phyloP scores from a whole-genome alignment of 2,888 invertebrate genomes.

The Drosophila barbarae region DNA sequence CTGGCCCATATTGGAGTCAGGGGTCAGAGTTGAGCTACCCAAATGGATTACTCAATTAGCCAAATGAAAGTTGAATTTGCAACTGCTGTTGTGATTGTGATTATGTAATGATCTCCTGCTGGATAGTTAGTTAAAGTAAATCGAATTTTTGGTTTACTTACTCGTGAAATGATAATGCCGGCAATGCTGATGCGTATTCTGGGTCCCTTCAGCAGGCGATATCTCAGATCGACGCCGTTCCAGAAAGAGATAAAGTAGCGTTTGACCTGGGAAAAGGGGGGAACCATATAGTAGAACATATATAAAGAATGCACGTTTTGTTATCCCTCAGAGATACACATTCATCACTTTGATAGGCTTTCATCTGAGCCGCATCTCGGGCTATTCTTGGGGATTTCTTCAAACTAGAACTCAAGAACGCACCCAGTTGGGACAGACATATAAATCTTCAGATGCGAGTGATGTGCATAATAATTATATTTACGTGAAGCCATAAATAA shows the following conservation, averaged over 20 bases:
- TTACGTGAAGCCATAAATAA: constrained; percentile 3
- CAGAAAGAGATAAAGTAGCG: constrained; percentile 96
- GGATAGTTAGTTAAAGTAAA: not conserved
- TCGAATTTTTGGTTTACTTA: constrained; percentile 81
- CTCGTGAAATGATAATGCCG: constrained; percentile 96
- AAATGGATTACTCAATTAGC: constrained; percentile 64
- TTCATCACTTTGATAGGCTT: constrained; percentile 42
- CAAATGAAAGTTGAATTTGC: constrained; percentile 42
- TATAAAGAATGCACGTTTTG: not conserved
- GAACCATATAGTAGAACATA: not conserved
- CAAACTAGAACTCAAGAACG: constrained; percentile 41
- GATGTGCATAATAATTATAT: constrained; percentile 52
- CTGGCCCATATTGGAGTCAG: constrained; percentile 36
- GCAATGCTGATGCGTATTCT: constrained; percentile 96
- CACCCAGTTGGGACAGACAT: constrained; percentile 43
- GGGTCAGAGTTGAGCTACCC: constrained; percentile 56
- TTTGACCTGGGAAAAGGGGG: constrained; percentile 85
- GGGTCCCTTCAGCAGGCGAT: constrained; percentile 94
- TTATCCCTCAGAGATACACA: constrained; percentile 7
- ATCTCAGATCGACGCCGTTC: constrained; percentile 96
- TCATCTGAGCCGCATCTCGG: constrained; percentile 52
- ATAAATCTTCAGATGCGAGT: constrained; percentile 53
- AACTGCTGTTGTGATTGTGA: not conserved
- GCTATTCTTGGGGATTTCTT: constrained; percentile 7
- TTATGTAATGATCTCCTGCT: constrained; percentile 29